Evolutionary conservation across 2,797 vertebrate genomes (phyloP).

Genomic region (Helicolenus hilgendorfi): DNA sequence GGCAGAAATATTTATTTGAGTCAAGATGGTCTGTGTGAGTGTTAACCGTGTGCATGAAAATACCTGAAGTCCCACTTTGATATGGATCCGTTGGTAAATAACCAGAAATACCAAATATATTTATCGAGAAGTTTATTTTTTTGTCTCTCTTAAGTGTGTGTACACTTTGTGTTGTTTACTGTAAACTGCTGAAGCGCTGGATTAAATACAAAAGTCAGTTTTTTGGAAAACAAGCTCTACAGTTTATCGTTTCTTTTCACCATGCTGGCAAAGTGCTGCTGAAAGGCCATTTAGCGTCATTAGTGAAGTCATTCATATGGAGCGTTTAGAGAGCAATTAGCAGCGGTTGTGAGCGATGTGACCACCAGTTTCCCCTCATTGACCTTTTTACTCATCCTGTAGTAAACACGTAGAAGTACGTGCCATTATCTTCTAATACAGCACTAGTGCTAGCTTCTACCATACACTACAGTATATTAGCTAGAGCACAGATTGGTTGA

Average conservation of each 20-base stretch:
- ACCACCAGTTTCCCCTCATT: not conserved
- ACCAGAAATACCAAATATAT: conserved; percentile 72
- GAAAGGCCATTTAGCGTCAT: not conserved
- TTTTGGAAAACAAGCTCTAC: conserved; percentile 50
- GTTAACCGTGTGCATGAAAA: conserved; percentile 55
- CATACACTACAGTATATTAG: not conserved
- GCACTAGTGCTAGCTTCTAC: not conserved
- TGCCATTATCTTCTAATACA: not conserved
- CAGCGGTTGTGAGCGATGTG: not conserved
- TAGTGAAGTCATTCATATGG: not conserved
- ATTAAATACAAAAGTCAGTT: conserved; percentile 73
- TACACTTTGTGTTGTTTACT: conserved; percentile 58
- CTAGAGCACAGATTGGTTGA: not conserved
- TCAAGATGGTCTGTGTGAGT: conserved; percentile 31
- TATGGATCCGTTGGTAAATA: conserved; percentile 32
- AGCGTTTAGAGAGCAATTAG: not conserved
- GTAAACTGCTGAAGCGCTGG: conserved; percentile 41
- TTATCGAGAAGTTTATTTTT: conserved; percentile 57
- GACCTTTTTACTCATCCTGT: conserved; percentile 15
- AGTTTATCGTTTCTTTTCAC: conserved; percentile 9
- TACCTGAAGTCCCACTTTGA: conserved; percentile 30
- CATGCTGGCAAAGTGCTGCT: not conserved
- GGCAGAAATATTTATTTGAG: conserved; percentile 6
- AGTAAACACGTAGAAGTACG: not conserved
- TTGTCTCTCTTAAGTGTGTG: conserved; percentile 48